Evolutionary conservation across 2,888 invertebrate genomes (phyloP).

Genomic region (Theristus sp.): DNA sequence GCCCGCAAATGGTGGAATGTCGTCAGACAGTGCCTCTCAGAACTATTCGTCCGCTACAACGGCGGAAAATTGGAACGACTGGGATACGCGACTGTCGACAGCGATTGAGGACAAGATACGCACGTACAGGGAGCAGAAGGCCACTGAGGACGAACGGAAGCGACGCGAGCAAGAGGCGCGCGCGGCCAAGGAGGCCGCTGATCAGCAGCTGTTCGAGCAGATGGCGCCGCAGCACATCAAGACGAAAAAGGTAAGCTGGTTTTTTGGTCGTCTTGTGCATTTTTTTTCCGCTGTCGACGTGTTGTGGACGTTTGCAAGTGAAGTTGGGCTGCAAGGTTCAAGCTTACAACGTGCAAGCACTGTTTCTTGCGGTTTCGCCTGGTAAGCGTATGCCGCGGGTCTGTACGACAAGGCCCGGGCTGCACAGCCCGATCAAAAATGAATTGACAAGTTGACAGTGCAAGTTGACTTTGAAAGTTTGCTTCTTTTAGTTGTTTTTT

Average conservation of each 20-base stretch:
- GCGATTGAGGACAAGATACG: neutral
- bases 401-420: no score
- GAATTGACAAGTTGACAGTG: no score
- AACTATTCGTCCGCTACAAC: no score
- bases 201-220: neutral
- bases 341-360: no score
- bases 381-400: no score
- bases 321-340: no score
- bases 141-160: neutral
- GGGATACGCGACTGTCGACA: neutral
- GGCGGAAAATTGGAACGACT: neutral
- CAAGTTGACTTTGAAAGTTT: no score
- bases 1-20: no score
- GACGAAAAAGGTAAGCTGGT: neutral
- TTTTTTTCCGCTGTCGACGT: constrained; percentile 23
- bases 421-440: no score
- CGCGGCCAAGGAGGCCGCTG: neutral
- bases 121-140: neutral
- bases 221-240: neutral
- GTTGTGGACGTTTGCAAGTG: constrained; percentile 25
- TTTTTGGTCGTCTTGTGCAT: constrained; percentile 10
- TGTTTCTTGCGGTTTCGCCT: no score
- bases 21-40: no score
- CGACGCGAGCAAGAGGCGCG: neutral
- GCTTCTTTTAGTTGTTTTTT: no score